Conservation (phyloP, 2,797 vertebrate species). For the Sorex maritimensis region DNA sequence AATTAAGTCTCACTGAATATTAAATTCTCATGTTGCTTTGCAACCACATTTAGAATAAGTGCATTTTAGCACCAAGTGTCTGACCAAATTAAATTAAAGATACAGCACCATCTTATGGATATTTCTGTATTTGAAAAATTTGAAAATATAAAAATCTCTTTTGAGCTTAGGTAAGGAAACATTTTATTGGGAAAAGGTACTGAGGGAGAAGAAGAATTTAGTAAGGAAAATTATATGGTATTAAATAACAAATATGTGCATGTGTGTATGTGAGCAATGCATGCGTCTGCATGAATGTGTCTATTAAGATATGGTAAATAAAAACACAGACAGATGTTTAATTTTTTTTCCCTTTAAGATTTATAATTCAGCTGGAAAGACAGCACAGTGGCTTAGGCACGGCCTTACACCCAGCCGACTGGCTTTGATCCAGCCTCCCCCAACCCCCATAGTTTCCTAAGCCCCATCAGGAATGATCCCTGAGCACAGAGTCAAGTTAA, state of each 20-base stretch:
- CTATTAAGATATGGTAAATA: not conserved
- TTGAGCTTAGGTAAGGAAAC: slow-evolving; percentile 30
- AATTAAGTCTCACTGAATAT: slow-evolving; percentile 73
- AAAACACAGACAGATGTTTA: slow-evolving; percentile 1
- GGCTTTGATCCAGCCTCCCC: too few relatives aligned
- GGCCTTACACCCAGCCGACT: too few relatives aligned
- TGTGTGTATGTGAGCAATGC: not conserved
- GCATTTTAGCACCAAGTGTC: slow-evolving; percentile 80
- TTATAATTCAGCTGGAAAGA: not conserved
- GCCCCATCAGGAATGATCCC: too few relatives aligned
- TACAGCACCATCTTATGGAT: slow-evolving; percentile 92
- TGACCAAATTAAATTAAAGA: slow-evolving; percentile 89
- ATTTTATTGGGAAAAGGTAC: not conserved
- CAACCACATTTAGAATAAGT: slow-evolving; percentile 72
- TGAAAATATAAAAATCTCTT: slow-evolving; percentile 66
- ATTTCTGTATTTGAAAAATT: slow-evolving; percentile 85
- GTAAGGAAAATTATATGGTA: not conserved
- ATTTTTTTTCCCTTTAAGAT: slow-evolving; percentile 41
- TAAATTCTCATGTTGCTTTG: slow-evolving; percentile 63
- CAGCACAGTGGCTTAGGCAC: too few relatives aligned
- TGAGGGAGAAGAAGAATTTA: not conserved
- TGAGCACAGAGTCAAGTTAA: too few relatives aligned
- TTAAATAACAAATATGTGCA: not conserved
- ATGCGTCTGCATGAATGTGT: too few relatives aligned
- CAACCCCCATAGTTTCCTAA: too few relatives aligned